A percentile compares a stretch with the other conserved stretches of the same genome.
Conservation (phyloP, 2,888 invertebrate species). For the Parthenolecanium corni region DNA sequence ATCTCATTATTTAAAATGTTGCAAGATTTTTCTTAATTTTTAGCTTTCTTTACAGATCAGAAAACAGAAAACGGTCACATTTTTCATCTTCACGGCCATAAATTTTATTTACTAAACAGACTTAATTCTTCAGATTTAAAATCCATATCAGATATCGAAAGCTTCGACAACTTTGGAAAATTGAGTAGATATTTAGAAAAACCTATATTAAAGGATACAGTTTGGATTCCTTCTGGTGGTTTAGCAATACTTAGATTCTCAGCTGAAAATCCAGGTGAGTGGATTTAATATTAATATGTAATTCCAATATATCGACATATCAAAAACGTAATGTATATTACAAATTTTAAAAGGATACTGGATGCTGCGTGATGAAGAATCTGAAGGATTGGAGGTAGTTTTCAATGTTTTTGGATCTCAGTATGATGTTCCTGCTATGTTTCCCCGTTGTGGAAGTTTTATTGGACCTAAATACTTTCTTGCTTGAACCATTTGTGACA, state of each 20-base stretch:
- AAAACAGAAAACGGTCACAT: constrained; percentile 45
- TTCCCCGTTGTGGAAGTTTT: constrained; percentile 67
- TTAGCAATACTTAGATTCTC: constrained; percentile 58
- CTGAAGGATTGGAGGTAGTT: constrained; percentile 61
- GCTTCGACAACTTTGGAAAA: constrained; percentile 47
- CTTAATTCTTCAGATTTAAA: background rate
- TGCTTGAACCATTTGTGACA: too few species aligned
- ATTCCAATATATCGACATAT: background rate
- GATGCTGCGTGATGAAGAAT: constrained; percentile 69
- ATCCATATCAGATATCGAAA: constrained; percentile 38
- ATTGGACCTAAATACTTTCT: constrained; percentile 64
- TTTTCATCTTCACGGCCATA: constrained; percentile 65
- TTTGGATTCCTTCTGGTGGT: constrained; percentile 58
- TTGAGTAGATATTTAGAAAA: constrained; percentile 48
- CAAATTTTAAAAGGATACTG: constrained; percentile 50
- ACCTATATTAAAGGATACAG: constrained; percentile 59
- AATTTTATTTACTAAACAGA: constrained; percentile 53
- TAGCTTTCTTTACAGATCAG: background rate
- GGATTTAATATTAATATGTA: background rate
- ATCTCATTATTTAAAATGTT: background rate
- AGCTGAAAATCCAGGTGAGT: constrained; percentile 59
- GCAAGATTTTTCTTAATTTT: background rate
- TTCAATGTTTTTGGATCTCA: constrained; percentile 55
- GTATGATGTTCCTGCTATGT: constrained; percentile 52
- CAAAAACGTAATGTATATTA: background rate